Percentiles rank a stretch among this genome's conserved stretches.
These are phyloP conservation scores for Charaxes varanes DNA, from an alignment of 1,140 invertebrate genomes.

Conservation along the genomic window DNA sequence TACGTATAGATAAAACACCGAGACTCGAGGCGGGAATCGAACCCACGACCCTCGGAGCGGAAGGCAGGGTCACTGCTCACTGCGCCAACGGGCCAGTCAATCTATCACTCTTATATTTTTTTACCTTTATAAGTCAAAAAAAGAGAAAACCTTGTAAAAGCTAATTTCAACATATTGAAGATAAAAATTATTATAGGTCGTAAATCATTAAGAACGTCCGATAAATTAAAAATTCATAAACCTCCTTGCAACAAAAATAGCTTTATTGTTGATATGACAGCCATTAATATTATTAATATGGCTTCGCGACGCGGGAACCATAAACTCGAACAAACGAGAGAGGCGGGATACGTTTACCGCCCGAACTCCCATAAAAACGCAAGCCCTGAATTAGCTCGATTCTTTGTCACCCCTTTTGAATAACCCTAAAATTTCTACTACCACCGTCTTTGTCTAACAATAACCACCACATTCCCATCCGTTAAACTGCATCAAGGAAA, in stretches of 20 bases:
- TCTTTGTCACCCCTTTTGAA: conserved; percentile 72
- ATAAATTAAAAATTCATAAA: conserved; percentile 48
- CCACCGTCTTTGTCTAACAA: conserved; percentile 73
- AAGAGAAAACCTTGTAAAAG: too few species aligned
- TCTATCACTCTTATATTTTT: too few species aligned
- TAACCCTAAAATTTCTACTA: conserved; percentile 71
- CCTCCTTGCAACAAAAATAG: conserved; percentile 40
- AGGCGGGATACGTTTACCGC: conserved; percentile 72
- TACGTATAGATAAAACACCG: too few species aligned
- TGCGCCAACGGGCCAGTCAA: too few species aligned
- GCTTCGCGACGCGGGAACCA: conserved; percentile 56
- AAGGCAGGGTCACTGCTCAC: too few species aligned
- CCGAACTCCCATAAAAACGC: conserved; percentile 66
- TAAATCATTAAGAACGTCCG: conserved; percentile 13
- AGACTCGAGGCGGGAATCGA: too few species aligned
- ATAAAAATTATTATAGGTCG: not conserved
- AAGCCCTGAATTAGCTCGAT: conserved; percentile 71
- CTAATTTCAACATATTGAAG: not conserved
- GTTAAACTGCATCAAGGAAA: conserved; percentile 73
- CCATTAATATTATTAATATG: conserved; percentile 71
- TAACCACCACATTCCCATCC: conserved; percentile 70
- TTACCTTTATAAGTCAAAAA: too few species aligned
- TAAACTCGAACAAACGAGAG: conserved; percentile 72
- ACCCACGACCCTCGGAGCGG: too few species aligned
- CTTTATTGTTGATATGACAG: conserved; percentile 52